Base-by-base conservation (phyloP, 1,140 invertebrate species). In the Orussus abietinus region DNA sequence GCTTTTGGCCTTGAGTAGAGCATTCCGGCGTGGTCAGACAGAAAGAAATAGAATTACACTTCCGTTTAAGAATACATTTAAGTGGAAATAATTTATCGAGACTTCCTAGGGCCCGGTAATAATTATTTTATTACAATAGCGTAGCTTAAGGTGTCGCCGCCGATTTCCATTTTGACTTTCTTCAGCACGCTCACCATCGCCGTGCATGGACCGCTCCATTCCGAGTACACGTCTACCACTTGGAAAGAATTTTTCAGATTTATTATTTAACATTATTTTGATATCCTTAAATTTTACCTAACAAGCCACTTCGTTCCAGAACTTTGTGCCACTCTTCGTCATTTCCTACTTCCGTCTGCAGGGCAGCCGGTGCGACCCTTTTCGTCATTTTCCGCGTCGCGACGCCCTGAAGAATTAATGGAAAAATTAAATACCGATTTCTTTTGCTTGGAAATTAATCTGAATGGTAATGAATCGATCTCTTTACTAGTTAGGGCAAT, bases 161-260 rank as follows among this genome's bases (percentile, higher is more conserved):
- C 88, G 2, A 89, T 63, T 74, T 95, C 91, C 62, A 93, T 82
- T 67, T 94, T 94, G 28, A 95, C 76, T 69, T 91, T 89, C 53
- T 90, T 89, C 44, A 96, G 76, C 63, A 84, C 89, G 45, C 85
- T 86, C 15, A 89, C 77, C 86, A 95, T 90, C 17, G 85, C 89
- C 39, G 82, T 71, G 57, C 91, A 94, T 1, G 91, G 90, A 5
- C 92, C 92, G 60, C 88, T 89, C 91, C 92, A 95, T 45, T 91
- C 88, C n/a, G 90, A 86, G 69, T 90, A 95, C 17, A 94, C 79
- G 64, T 96, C 91, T 13, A 91, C 77, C 45, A 95, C 90, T 92
- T 33, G 25, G 12, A 38, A 13, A 42, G 29, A 35, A 45, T 42
- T 41, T 39, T 49, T 14, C 19, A 38, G 18, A 18, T 18, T 17